phyloP scores from a whole-genome alignment of 2,888 invertebrate genomes.

The Heliothis peltigera region DNA sequence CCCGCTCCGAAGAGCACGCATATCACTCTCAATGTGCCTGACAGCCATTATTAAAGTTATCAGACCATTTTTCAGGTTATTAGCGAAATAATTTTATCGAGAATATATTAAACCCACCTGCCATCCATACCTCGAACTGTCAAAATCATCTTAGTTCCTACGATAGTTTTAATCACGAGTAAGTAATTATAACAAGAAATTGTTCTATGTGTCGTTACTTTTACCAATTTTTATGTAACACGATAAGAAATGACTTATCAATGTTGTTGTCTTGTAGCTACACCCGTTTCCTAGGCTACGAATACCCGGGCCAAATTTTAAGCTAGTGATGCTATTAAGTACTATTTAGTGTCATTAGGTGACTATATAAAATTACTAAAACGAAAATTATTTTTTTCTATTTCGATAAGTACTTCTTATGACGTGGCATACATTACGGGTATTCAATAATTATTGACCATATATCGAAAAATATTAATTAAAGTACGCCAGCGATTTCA shows the following conservation, averaged over 20 bases:
- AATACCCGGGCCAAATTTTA: constrained; percentile 74
- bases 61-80: constrained; percentile 49
- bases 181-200: constrained; percentile 38
- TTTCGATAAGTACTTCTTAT: too few relatives aligned
- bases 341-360: constrained; percentile 28
- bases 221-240: constrained; percentile 78
- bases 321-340: constrained; percentile 59
- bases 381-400: neutral
- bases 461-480: too few relatives aligned
- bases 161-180: constrained; percentile 48
- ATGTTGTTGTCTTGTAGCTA: constrained; percentile 88
- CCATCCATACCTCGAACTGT: constrained; percentile 85
- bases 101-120: constrained; percentile 79
- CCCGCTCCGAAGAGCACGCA: constrained; percentile 60
- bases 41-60: constrained; percentile 39
- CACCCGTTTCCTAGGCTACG: constrained; percentile 90
- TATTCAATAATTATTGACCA: too few relatives aligned
- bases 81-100: constrained; percentile 54
- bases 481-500: too few relatives aligned
- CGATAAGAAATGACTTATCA: constrained; percentile 79
- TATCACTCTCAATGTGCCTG: constrained; percentile 39
- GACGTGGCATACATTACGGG: too few relatives aligned
- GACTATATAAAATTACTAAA: neutral
- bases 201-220: constrained; percentile 52
- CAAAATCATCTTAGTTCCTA: constrained; percentile 77